Base-by-base conservation (phyloP, 92 coral and sea anemone genomes). In the Virgularia gustaviana region DNA sequence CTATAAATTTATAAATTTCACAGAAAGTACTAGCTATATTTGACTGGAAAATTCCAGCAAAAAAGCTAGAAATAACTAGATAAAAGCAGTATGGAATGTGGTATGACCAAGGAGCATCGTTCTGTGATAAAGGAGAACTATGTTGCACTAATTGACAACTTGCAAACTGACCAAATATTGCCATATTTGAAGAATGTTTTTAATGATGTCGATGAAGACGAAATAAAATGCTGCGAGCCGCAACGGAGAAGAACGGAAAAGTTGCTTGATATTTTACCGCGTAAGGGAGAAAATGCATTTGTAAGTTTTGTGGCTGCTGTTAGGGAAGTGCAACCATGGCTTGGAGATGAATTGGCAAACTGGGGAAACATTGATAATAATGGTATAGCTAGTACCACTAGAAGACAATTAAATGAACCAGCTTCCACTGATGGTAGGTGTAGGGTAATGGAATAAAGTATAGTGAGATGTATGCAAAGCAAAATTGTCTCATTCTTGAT, bases 101-200 rank as follows among this genome's bases (percentile, higher is more conserved):
- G 34, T 33, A 86, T 86, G 90, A 33, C 63, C 18, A 70, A 82
- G 23, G 52, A 75, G 49, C 86, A 85, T 57, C 72, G 87, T 35
- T 49, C 55, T n/a, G 38, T 81, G 32, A 39, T 88, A 16, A 71
- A 74, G 25, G 77, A 81, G 51, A 38, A 82, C 53, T 85, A 89
- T 18, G 15, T n/a, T 2, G 74, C 36, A 9, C 57, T 89, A 11
- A 75, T 75, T 1, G 62, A 32, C 16, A 85, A 90, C 68, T 62
- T 90, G 27, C 88, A 90, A 9, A 83, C 92, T 20, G 63, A 27
- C 33, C 79, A 71, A 63, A 9, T 89, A 38, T 23, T 86, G 18
- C 45, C 49, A 13, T 56, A 76, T 53, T 56, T 83, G 49, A 58
- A 83, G 0, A 76, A 83, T 30, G 31, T 78, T 11, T 76, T 85